These are phyloP conservation scores for Rhodinocichla rosea DNA, from an alignment of 2,113 vertebrate genomes.

Conservation along the genomic window DNA sequence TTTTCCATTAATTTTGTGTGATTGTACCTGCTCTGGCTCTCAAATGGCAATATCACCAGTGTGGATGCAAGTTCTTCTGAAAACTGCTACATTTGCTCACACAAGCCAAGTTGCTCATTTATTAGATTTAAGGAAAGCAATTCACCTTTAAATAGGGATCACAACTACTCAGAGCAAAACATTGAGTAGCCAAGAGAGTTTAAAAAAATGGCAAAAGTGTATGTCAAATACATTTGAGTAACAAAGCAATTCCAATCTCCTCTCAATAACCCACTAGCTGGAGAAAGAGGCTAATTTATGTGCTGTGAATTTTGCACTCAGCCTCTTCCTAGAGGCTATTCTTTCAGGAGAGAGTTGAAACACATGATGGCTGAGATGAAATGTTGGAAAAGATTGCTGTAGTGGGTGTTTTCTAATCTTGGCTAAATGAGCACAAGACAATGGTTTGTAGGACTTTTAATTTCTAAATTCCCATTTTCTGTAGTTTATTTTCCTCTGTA, in stretches of 20 bases:
- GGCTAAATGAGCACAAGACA: not conserved
- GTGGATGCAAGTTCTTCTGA: not conserved
- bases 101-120: not conserved
- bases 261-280: slow-evolving; percentile 56
- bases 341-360: slow-evolving; percentile 18
- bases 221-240: slow-evolving; percentile 52
- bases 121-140: slow-evolving; percentile 40
- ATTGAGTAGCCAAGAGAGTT: slow-evolving; percentile 34
- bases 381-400: slow-evolving; percentile 1
- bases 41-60: not conserved
- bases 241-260: slow-evolving; percentile 52
- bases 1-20: slow-evolving; percentile 15
- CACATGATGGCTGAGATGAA: slow-evolving; percentile 4
- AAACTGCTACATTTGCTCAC: not conserved
- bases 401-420: not conserved
- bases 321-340: slow-evolving; percentile 58
- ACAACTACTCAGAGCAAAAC: slow-evolving; percentile 34
- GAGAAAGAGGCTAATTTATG: slow-evolving; percentile 58
- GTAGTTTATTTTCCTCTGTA: not conserved
- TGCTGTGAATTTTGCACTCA: slow-evolving; percentile 57
- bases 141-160: slow-evolving; percentile 48
- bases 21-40: not conserved
- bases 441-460: not conserved
- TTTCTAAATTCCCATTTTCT: not conserved
- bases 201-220: slow-evolving; percentile 28